Percentiles rank a stretch among this genome's conserved stretches.
Evolutionary conservation across 2,888 invertebrate genomes (phyloP).

Genomic region (Andrena camellia): DNA sequence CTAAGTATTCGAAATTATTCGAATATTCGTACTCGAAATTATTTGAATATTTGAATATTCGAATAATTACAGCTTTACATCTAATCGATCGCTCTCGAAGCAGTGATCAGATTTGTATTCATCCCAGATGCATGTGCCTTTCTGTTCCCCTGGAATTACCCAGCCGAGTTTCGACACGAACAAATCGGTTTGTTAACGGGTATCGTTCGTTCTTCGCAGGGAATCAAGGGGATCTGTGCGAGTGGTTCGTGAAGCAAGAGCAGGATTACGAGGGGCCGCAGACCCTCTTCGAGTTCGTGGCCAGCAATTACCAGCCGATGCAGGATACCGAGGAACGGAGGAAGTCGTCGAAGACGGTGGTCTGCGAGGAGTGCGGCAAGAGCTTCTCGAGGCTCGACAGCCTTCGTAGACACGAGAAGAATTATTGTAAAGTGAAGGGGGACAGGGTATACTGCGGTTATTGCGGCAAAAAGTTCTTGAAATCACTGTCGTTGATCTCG

Average conservation of each 20-base stretch:
- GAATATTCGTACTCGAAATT: too few relatives aligned
- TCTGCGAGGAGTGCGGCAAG: slow-evolving; percentile 74
- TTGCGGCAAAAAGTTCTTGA: slow-evolving; percentile 63
- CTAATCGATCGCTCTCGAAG: not conserved
- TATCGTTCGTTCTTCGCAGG: slow-evolving; percentile 68
- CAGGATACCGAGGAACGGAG: slow-evolving; percentile 42
- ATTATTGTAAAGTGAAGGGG: slow-evolving; percentile 75
- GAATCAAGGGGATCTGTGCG: slow-evolving; percentile 32
- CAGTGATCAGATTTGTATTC: not conserved
- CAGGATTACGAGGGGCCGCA: slow-evolving; percentile 59
- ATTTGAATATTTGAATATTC: not conserved
- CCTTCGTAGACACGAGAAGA: slow-evolving; percentile 78
- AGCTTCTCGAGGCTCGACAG: slow-evolving; percentile 79
- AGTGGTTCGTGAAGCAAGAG: slow-evolving; percentile 61
- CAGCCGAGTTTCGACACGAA: not conserved
- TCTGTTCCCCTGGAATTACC: not conserved
- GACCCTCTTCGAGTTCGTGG: slow-evolving; percentile 63
- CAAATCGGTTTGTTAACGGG: slow-evolving; percentile 25
- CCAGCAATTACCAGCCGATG: slow-evolving; percentile 46
- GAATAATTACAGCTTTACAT: not conserved
- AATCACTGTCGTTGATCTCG: slow-evolving; percentile 41
- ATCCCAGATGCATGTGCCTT: slow-evolving; percentile 34
- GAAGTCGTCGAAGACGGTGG: slow-evolving; percentile 56
- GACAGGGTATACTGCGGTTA: slow-evolving; percentile 49
- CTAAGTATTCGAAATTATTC: too few relatives aligned